These are phyloP conservation scores for Lophius americanus DNA, from an alignment of 2,797 vertebrate species.

Conservation along the genomic window DNA sequence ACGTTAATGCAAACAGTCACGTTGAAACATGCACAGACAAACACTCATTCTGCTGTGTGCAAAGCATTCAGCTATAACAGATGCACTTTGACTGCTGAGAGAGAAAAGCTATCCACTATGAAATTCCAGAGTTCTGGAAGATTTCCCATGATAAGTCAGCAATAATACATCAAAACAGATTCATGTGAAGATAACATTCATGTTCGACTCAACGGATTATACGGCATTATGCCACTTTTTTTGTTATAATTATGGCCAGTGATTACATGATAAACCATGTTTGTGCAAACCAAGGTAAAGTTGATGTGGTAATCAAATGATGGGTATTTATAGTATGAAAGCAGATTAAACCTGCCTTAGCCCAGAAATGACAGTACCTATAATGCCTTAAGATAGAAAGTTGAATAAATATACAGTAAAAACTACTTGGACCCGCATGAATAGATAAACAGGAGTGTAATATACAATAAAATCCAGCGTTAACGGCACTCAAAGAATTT, in stretches of 20 bases:
- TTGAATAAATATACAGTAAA: background rate
- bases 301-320: constrained; percentile 13
- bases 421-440: background rate
- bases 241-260: constrained; percentile 20
- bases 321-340: background rate
- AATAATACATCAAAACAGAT: constrained; percentile 48
- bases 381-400: background rate
- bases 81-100: constrained; percentile 62
- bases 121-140: constrained; percentile 56
- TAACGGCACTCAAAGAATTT: constrained; percentile 11
- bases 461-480: constrained; percentile 16
- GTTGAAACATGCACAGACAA: constrained; percentile 7
- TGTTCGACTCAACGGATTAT: constrained; percentile 22
- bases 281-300: constrained; percentile 9
- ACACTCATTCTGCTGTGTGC: constrained; percentile 39
- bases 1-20: constrained; percentile 11
- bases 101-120: constrained; percentile 61
- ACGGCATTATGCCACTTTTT: constrained; percentile 24
- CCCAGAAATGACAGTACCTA: background rate
- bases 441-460: background rate
- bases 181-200: constrained; percentile 56
- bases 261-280: constrained; percentile 12
- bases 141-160: constrained; percentile 51
- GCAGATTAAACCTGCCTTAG: background rate
- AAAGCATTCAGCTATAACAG: constrained; percentile 55